Evolutionary conservation across 2,888 invertebrate species (phyloP).

Genomic region (Suillia variegata): DNA sequence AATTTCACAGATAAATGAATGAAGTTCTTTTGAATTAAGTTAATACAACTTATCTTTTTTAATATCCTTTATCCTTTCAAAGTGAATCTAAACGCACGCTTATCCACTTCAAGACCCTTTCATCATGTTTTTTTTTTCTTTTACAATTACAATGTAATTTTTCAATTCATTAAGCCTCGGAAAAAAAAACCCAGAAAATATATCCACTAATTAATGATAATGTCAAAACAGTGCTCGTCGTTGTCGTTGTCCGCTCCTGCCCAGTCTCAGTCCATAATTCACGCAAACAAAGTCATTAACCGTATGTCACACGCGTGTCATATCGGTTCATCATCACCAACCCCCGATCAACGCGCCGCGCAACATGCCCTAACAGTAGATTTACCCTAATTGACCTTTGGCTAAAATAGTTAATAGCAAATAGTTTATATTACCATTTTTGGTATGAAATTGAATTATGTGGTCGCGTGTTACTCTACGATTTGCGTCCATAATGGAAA

Average conservation of each 20-base stretch:
- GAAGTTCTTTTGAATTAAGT: no score
- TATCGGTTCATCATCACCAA: neutral
- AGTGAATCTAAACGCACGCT: no score
- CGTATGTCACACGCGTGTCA: constrained; percentile 50
- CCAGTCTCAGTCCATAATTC: no score
- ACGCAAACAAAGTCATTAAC: constrained; percentile 52
- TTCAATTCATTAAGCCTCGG: neutral
- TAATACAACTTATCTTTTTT: no score
- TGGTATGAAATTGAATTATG: constrained; percentile 51
- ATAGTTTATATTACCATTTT: constrained; percentile 13
- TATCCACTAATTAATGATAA: neutral
- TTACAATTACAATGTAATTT: no score
- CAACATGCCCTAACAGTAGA: neutral
- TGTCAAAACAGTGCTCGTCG: constrained; percentile 13
- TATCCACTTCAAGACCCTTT: no score
- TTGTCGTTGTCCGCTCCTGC: constrained; percentile 41
- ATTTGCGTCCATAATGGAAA: constrained; percentile 17
- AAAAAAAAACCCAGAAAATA: neutral
- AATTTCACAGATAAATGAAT: no score
- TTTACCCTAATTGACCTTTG: constrained; percentile 5
- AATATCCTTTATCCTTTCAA: no score
- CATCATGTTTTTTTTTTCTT: no score
- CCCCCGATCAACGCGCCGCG: neutral
- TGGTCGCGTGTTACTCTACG: constrained; percentile 44
- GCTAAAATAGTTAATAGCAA: neutral